Evolutionary conservation across 2,113 vertebrate genomes (phyloP), one percentile per base, ranked within the genome.

Genomic region (Serilophus lunatus): DNA sequence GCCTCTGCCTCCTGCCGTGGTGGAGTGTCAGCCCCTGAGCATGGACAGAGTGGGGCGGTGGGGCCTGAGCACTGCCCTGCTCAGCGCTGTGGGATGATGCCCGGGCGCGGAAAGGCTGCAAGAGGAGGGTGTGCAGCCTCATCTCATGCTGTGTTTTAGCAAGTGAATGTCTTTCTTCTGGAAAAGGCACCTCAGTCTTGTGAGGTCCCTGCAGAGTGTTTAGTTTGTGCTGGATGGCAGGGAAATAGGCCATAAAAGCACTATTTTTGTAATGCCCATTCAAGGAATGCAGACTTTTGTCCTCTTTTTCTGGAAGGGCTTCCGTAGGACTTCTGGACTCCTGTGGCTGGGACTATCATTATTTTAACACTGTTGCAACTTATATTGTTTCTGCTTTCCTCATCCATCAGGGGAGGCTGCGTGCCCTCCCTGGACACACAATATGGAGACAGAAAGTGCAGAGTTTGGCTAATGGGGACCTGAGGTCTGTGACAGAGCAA

Each of bases 31-130:
- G 54, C 56, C 71, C 66, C 6, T 19, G 35, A 14, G 35, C 28
- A 5, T 0, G 2, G 61, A 10, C 57, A 50, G 57, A 60, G 68
- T 0, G 0, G 45, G 50, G 42, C 60, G 17, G 12, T 3, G n/a
- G 47, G 13, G n/a, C n/a, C 77, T 78, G 64, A n/a, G 40, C 50
- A 13, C 0, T 0, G 7, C 18, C 33, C n/a, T 35, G 51, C 86
- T 69, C 64, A 9, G 78, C 5, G 0, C 64, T 77, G 45, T 1
- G 6, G 64, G 44, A 6, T 0, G 0, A 9, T 13, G 33, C 35
- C 4, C 0, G 0, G 85, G 26, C 49, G 56, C 33, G 8, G 74
- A 47, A 33, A n/a, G 25, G 49, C 47, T 85, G 66, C 31, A 33
- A 50, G 57, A 16, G 24, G 2, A 7, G 40, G 36, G 9, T 35